Base-by-base conservation (phyloP, 2,888 invertebrate species). In the Ichneumoninae sp. region DNA sequence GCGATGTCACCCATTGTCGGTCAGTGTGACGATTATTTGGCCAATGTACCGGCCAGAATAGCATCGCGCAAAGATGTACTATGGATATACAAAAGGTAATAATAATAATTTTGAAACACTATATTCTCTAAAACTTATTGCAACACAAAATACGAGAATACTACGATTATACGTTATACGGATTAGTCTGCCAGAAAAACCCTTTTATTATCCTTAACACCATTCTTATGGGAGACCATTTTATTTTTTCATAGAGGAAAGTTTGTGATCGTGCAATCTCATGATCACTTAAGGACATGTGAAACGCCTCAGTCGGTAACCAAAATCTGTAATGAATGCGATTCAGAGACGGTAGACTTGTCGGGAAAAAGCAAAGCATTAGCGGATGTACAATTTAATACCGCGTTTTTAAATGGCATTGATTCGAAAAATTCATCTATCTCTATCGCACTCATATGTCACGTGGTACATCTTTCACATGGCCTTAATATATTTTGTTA, bases 61-160 rank as follows among this genome's bases (percentile, higher is more conserved):
- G 94, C 94, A 86, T 93, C 93, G 36, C 94, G 95, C 82, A 95
- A 94, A 90, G 94, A 95, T 50, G 94, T 94, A 87, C 93, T 94
- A 80, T 96, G 95, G 95, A 89, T 94, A 3, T 94, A 94, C 86
- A 94, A 93, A 88, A 94, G 94, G 94, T 94, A 89, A 83, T 10
- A 0, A 30, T 30, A n/a, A 26, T 16, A 68, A 13, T 62, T 57
- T 26, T 10, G 1, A 22, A 57, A 57, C 10, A 26, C 10, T 26
- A 4, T 5, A 13, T 60, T 30, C 16, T 13, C 26, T 19, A 54
- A 16, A 30, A 30, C 5, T 1, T 10, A 54, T 62, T 22, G 60
- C 5, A 30, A 60, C 2, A 60, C 6, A 19, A 16, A 60, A 30
- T 30, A n/a, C 62, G 33, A 62, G 3, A 6, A 16, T 30, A 33